Evolutionary conservation across 2,113 vertebrate species (phyloP), one percentile per base, ranked within the genome.

Genomic region (Phrynocephalus versicolor): DNA sequence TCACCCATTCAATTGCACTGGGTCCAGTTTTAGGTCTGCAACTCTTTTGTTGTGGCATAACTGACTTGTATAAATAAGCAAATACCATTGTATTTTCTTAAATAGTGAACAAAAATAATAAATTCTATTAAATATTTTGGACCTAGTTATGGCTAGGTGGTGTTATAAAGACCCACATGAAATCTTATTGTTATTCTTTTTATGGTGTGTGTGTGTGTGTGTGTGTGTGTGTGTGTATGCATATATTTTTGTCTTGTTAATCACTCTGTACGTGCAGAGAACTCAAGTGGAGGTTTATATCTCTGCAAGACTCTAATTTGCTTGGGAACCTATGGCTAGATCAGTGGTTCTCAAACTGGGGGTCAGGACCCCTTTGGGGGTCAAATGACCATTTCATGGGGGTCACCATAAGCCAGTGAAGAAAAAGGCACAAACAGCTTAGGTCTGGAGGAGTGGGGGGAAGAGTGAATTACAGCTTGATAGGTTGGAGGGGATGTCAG

Each of bases 151-250:
- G 15, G 18, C 21, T 60, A 37, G 80, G 33, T 65, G 64, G 72
- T 73, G 88, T 88, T 87, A 70, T 84, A 74, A 90, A 70, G 6
- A 69, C 81, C 79, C 75, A 73, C 30, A 87, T 87, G 33, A 83
- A 82, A 30, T 82, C 76, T 88, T 3, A 19, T 71, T 82, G 75
- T 89, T 71, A 90, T 55, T 6, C 70, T 93, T 72, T 58, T 74
- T 62, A 85, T 12, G 1, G 81, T 39, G 78, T 75, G 8, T 81
- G 25, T 71, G 71, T 67, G 39, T n/a, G 51, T 35, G 25, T n/a
- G 62, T 64, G 62, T 18, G 16, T 93, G 62, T 62, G 27, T 73
- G 27, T 71, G 71, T 67, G 39, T n/a, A 69, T 35, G 25, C 8
- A 81, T 58, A 41, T 58, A 1, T 19, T 67, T 70, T 39, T 37